A percentile compares a stretch with the other conserved stretches of the same genome.
Evolutionary conservation across 2,113 vertebrate genomes (phyloP).

Genomic region (Electrona antarctica): DNA sequence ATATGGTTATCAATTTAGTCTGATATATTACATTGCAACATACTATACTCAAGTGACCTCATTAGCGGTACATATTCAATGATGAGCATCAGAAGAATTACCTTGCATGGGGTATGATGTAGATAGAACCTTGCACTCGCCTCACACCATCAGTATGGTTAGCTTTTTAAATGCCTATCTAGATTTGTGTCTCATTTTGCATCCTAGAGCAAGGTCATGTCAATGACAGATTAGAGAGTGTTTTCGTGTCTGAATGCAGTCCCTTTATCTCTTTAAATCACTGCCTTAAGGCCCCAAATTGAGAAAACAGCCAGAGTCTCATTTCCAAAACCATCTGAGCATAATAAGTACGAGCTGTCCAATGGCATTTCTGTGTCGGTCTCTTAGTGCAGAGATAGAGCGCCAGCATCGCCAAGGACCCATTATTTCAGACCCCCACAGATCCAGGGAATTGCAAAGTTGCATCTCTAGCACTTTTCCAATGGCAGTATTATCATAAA

Average conservation of each 20-base stretch:
- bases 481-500: slow-evolving; percentile 62
- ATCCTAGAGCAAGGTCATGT: slow-evolving; percentile 75
- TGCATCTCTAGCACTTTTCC: slow-evolving; percentile 65
- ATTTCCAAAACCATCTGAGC: slow-evolving; percentile 79
- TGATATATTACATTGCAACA: slow-evolving; percentile 49
- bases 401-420: slow-evolving; percentile 66
- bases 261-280: slow-evolving; percentile 76
- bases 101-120: slow-evolving; percentile 30
- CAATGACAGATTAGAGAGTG: slow-evolving; percentile 67
- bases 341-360: slow-evolving; percentile 81
- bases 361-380: slow-evolving; percentile 75
- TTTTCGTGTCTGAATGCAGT: slow-evolving; percentile 69
- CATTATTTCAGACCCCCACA: slow-evolving; percentile 80
- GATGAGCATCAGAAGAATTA: slow-evolving; percentile 36
- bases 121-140: slow-evolving; percentile 20
- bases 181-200: slow-evolving; percentile 54
- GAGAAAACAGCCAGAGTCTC: slow-evolving; percentile 78
- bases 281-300: slow-evolving; percentile 77
- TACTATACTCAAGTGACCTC: slow-evolving; percentile 62
- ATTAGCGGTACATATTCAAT: slow-evolving; percentile 48
- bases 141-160: slow-evolving; percentile 44
- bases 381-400: slow-evolving; percentile 75
- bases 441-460: slow-evolving; percentile 75
- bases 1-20: slow-evolving; percentile 34
- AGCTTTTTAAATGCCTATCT: slow-evolving; percentile 47